Evolutionary conservation across 2,888 invertebrate genomes (phyloP), one percentile per base, ranked within the genome.

Genomic region (Junonia oenone): DNA sequence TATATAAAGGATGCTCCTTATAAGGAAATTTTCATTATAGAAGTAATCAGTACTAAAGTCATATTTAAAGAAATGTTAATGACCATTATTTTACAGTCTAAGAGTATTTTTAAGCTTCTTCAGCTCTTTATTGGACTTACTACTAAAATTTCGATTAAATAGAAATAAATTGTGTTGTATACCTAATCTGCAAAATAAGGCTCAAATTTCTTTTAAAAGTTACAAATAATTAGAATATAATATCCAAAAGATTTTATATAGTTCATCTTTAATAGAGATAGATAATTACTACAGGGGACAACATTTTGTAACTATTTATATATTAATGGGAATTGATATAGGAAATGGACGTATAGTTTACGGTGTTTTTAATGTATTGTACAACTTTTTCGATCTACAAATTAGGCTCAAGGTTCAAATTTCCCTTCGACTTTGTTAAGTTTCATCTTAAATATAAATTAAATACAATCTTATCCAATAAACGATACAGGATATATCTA

Each of bases 401-500:
- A 43, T 11, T 26, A 6, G n/a, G 22, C 13, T 3, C n/a, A 43
- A 9, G 0, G 13, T 9, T 8, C 13, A 13, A 43, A 43, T 13
- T 2, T 13, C 13, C 6, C n/a, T 13, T 13, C 2, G 8, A 13
- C 11, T 6, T 9, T 43, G 6, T 22, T 26, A 22, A 26, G 17
- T 15, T 37, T 15, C 4, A 37, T 19, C 38, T 40, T 40, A 43
- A 22, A 43, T 13, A 22, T 43, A 43, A 13, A 13, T 43, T 43
- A 43, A 43, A 26, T 43, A 6, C 6, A 43, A 43, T 13, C 17
- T 11, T 38, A 47, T 47, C 11, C 11, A 33, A 55, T 58, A 59
- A 58, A 65, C 65, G 68, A 71, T 69, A 78, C 72, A 72, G 75
- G 72, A 68, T 64, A 59, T 65, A 67, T 57, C 64, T 73, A 70